Percentiles rank a stretch among this genome's conserved stretches.
Evolutionary conservation across 1,140 invertebrate species (phyloP).

Genomic region (Ptiloglossa arizonensis): DNA sequence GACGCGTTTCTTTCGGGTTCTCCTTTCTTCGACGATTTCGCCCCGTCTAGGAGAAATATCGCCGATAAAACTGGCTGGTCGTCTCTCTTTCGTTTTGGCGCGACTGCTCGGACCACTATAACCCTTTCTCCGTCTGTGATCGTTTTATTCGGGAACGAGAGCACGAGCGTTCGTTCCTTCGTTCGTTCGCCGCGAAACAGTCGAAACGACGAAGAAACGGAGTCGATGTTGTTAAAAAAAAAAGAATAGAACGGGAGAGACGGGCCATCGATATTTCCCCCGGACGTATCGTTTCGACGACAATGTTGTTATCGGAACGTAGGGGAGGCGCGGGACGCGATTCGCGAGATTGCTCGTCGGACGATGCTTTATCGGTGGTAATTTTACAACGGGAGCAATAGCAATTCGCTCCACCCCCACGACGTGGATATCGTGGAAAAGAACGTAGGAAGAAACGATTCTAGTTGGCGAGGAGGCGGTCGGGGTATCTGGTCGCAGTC

Average conservation of each 20-base stretch:
- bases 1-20: neutral
- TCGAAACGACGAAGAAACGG: neutral
- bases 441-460: conserved; percentile 21
- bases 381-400: conserved; percentile 42
- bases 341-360: conserved; percentile 20
- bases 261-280: conserved; percentile 19
- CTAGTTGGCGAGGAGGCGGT: neutral
- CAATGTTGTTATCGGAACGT: conserved; percentile 6
- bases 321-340: neutral
- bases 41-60: conserved; percentile 41
- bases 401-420: conserved; percentile 15
- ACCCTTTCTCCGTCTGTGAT: conserved; percentile 3
- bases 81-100: too few species aligned
- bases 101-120: too few species aligned
- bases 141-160: conserved; percentile 23
- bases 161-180: too few species aligned
- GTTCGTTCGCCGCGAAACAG: too few species aligned
- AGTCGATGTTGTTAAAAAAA: neutral
- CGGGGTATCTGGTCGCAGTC: neutral
- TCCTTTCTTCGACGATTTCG: conserved; percentile 9
- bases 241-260: conserved; percentile 6
- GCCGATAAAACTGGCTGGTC: conserved; percentile 57
- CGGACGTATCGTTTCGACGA: conserved; percentile 18
- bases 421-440: neutral
- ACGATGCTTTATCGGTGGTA: conserved; percentile 21